Conservation (phyloP, 2,797 vertebrate species). For the Sebastiscus tertius region DNA sequence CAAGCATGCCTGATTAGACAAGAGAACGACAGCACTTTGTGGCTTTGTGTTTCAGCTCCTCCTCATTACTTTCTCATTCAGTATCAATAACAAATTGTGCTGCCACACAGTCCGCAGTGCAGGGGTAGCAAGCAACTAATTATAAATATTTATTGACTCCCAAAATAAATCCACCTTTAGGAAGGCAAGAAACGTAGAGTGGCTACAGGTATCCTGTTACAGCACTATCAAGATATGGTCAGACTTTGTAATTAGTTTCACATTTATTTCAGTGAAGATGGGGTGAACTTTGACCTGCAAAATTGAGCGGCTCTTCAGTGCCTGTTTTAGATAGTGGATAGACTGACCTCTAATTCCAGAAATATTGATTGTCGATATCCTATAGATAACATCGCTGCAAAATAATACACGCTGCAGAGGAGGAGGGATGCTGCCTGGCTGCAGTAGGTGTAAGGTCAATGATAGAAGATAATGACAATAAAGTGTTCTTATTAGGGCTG, state of each 20-base stretch:
- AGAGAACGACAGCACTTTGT: slow-evolving; percentile 54
- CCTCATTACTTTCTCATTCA: slow-evolving; percentile 40
- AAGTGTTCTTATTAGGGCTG: slow-evolving; percentile 3
- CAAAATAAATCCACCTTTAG: slow-evolving; percentile 39
- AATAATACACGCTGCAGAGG: slow-evolving; percentile 13
- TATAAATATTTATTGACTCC: slow-evolving; percentile 36
- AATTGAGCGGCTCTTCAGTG: not conserved
- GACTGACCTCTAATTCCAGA: slow-evolving; percentile 12
- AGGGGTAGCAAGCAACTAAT: slow-evolving; percentile 27
- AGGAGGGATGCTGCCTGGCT: not conserved
- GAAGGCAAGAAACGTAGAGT: not conserved
- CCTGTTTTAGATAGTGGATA: not conserved
- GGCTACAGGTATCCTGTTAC: not conserved
- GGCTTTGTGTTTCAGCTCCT: slow-evolving; percentile 47
- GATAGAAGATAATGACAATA: slow-evolving; percentile 8
- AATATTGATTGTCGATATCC: slow-evolving; percentile 21
- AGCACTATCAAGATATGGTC: not conserved
- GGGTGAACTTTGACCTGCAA: not conserved
- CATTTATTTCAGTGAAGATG: not conserved
- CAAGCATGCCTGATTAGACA: slow-evolving; percentile 54
- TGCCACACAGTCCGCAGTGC: slow-evolving; percentile 35
- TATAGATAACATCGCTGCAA: slow-evolving; percentile 12
- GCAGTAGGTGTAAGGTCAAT: slow-evolving; percentile 2
- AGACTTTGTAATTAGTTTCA: not conserved
- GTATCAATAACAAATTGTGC: slow-evolving; percentile 39